phyloP scores from a whole-genome alignment of 2,113 vertebrate genomes.

The Brienomyrus brachyistius region DNA sequence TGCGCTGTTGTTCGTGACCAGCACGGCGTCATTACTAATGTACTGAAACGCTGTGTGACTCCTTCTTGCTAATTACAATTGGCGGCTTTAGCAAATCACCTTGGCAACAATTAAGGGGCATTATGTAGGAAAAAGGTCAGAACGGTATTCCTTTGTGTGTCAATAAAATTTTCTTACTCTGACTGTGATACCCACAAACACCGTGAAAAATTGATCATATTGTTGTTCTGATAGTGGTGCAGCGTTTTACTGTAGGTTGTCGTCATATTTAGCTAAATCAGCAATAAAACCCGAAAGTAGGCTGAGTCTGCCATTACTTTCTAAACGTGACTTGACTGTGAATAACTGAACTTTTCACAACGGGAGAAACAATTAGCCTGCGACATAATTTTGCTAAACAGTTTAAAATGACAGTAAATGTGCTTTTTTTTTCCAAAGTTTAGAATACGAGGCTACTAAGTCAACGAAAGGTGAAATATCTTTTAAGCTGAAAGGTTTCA shows the following conservation, averaged over 20 bases:
- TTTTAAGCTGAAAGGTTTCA: not conserved
- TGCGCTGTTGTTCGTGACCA: slow-evolving; percentile 50
- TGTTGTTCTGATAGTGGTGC: not conserved
- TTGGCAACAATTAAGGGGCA: slow-evolving; percentile 69
- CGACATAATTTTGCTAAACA: not conserved
- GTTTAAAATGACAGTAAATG: not conserved
- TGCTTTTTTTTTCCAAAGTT: not conserved
- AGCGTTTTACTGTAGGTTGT: not conserved
- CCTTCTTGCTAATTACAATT: slow-evolving; percentile 72
- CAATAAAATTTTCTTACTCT: not conserved
- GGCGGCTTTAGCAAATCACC: slow-evolving; percentile 61
- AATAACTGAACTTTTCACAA: not conserved
- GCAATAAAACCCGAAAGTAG: not conserved
- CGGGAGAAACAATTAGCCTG: not conserved
- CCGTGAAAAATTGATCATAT: not conserved
- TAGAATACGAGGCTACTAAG: not conserved
- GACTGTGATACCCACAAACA: not conserved
- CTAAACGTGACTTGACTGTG: not conserved
- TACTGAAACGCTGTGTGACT: slow-evolving; percentile 61
- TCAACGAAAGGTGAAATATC: not conserved
- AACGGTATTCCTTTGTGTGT: not conserved
- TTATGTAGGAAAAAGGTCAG: slow-evolving; percentile 38
- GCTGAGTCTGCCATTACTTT: not conserved
- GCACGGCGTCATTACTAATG: slow-evolving; percentile 47
- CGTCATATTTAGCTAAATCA: not conserved